Conservation (phyloP, 2,888 invertebrate genomes). For the Agapetus fuscipes region DNA sequence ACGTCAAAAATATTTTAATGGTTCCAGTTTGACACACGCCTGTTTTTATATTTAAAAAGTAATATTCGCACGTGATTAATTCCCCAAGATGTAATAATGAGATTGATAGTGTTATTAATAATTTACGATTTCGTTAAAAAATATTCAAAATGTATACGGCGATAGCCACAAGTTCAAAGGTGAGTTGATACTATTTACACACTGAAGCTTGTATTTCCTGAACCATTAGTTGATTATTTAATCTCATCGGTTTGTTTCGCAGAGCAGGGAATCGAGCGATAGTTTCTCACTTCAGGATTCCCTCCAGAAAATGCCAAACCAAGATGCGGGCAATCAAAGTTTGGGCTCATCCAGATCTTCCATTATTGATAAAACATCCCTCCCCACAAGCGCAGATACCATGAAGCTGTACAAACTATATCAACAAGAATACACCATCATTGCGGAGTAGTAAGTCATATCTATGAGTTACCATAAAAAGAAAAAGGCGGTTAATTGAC, state of each 20-base stretch:
- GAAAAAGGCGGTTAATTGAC: too few species aligned
- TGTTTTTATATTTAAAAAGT: not conserved
- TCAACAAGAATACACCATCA: constrained; percentile 80
- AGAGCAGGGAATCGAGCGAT: constrained; percentile 10
- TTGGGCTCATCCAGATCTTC: constrained; percentile 6
- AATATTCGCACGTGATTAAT: too few species aligned
- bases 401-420: constrained; percentile 37
- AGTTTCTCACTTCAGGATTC: constrained; percentile 11
- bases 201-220: not conserved
- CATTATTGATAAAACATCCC: constrained; percentile 4
- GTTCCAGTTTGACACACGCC: not conserved
- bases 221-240: constrained; percentile 1
- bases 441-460: constrained; percentile 87
- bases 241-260: not conserved
- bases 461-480: too few species aligned
- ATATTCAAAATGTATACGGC: constrained; percentile 13
- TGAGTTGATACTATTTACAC: too few species aligned
- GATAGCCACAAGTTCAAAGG: constrained; percentile 17
- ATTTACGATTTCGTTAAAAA: not conserved
- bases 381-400: constrained; percentile 8
- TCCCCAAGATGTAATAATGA: too few species aligned
- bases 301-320: constrained; percentile 6
- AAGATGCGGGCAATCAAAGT: constrained; percentile 6
- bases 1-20: not conserved
- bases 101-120: not conserved